phyloP scores from a whole-genome alignment of 2,888 invertebrate genomes.

The Phytoseiulus persimilis region DNA sequence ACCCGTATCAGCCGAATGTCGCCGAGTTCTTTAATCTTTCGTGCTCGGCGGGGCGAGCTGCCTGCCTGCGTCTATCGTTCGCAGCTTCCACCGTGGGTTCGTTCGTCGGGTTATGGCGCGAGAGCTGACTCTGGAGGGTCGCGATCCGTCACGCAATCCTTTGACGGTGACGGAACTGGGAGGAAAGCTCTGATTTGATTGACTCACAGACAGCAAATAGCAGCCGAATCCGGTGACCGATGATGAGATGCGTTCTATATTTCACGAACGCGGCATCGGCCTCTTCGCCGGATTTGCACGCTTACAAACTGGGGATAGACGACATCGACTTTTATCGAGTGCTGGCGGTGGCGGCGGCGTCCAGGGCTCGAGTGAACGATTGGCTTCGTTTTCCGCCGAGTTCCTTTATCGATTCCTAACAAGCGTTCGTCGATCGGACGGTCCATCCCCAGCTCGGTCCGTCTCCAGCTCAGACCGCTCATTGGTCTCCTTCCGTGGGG shows the following conservation, averaged over 20 bases:
- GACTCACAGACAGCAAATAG: background rate
- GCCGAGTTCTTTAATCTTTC: background rate
- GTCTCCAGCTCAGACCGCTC: no score
- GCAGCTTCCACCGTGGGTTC: background rate
- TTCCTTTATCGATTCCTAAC: background rate
- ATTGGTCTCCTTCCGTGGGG: background rate
- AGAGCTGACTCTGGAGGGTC: background rate
- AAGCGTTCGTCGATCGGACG: background rate
- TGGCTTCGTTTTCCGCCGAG: background rate
- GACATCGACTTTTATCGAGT: background rate
- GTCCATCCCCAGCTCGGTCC: background rate
- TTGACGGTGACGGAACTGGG: background rate
- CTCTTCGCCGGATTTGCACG: background rate
- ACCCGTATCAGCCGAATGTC: background rate
- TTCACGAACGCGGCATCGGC: background rate
- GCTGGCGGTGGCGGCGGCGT: no score
- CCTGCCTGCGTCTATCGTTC: no score
- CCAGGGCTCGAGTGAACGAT: background rate
- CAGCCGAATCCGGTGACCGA: background rate
- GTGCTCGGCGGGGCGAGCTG: background rate
- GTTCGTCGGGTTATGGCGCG: background rate
- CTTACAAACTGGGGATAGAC: background rate
- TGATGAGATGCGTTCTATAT: slow-evolving; percentile 5
- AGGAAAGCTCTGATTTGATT: slow-evolving; percentile 5
- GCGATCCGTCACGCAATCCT: slow-evolving; percentile 5